These are phyloP conservation scores for Eucidaris tribuloides DNA, from an alignment of 35 echinoderm and acorn worm genomes.

Conservation along the genomic window DNA sequence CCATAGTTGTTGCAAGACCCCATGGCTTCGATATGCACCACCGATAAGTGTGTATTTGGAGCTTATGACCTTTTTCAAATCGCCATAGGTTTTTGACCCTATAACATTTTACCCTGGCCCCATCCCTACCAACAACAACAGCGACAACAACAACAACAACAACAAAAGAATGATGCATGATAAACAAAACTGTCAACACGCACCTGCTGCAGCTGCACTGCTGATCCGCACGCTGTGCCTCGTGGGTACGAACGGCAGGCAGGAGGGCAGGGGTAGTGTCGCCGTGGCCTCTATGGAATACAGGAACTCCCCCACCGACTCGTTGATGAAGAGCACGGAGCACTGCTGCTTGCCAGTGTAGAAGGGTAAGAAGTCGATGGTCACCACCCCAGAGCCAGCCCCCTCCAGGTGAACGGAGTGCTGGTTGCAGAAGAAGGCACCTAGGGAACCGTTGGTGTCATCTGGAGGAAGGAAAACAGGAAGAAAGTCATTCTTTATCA, in stretches of 20 bases:
- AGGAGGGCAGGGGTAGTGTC: slow-evolving; percentile 55
- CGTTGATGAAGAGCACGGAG: slow-evolving; percentile 92
- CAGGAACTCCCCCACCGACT: slow-evolving; percentile 77
- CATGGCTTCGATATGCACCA: no score
- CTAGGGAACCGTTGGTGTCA: slow-evolving; percentile 38
- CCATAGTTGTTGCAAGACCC: no score
- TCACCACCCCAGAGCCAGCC: slow-evolving; percentile 39
- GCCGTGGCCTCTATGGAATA: slow-evolving; percentile 83
- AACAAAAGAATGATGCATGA: no score
- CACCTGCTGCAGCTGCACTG: slow-evolving; percentile 92
- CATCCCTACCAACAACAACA: no score
- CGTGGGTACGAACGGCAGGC: slow-evolving; percentile 63
- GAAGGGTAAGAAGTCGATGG: slow-evolving; percentile 91
- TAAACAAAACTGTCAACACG: no score
- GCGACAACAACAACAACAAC: no score
- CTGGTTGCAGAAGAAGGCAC: slow-evolving; percentile 60
- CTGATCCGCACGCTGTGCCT: slow-evolving; percentile 86
- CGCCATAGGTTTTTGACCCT: no score
- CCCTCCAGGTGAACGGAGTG: slow-evolving; percentile 63
- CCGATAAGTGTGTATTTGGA: no score
- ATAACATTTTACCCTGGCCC: no score
- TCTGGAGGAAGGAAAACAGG: no score
- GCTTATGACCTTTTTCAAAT: no score
- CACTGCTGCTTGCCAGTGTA: slow-evolving; percentile 82
- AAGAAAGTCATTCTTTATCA: no score